Percentiles rank a stretch among this genome's conserved stretches.
Evolutionary conservation across 2,113 vertebrate species (phyloP).

Genomic region (Syngnathus typhle): DNA sequence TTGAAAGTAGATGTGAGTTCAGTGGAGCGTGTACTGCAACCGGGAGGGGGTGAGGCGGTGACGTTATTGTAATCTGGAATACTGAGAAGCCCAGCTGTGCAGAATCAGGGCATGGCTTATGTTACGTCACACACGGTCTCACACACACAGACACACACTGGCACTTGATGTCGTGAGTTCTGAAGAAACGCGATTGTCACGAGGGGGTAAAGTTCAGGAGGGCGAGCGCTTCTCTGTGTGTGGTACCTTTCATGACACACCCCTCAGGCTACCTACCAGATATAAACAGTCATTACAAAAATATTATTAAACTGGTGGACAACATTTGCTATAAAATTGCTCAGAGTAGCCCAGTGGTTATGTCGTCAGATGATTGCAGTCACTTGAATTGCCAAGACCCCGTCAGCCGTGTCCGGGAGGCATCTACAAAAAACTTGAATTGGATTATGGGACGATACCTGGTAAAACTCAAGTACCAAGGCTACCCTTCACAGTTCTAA

Average conservation of each 20-base stretch:
- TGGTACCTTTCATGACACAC: not conserved
- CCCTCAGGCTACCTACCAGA: not conserved
- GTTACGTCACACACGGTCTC: constrained; percentile 59
- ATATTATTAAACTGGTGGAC: not conserved
- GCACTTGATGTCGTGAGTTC: constrained; percentile 27
- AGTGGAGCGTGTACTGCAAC: constrained; percentile 40
- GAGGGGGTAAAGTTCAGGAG: constrained; percentile 34
- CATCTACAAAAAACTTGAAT: too few species aligned
- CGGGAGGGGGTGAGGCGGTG: constrained; percentile 38
- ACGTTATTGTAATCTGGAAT: constrained; percentile 73
- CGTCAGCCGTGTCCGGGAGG: not conserved
- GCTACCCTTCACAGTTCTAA: too few species aligned
- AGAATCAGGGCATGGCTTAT: constrained; percentile 65
- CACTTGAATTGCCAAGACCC: not conserved
- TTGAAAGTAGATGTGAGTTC: constrained; percentile 53
- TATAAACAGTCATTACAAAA: not conserved
- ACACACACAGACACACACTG: constrained; percentile 5
- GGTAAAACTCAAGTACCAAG: too few species aligned
- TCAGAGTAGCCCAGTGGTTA: not conserved
- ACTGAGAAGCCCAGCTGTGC: constrained; percentile 72
- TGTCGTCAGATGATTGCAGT: not conserved
- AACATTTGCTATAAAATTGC: not conserved
- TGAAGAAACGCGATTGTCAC: constrained; percentile 52
- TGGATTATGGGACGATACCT: too few species aligned
- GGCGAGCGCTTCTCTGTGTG: constrained; percentile 28